Evolutionary conservation across 2,888 invertebrate species (phyloP), one percentile per base, ranked within the genome.

Genomic region (Drosophila helvetica): DNA sequence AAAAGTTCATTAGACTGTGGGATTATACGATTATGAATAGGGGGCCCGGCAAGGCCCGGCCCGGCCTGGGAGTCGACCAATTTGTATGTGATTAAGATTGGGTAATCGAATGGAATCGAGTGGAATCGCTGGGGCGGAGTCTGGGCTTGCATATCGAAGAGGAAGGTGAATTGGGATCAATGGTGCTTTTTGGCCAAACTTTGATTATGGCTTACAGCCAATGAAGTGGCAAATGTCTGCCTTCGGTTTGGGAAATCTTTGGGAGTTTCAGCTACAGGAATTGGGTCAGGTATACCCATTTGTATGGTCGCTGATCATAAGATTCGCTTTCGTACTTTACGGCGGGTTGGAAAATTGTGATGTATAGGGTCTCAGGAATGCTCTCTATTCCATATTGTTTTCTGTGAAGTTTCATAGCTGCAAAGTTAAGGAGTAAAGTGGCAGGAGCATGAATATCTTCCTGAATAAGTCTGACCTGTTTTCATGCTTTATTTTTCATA

Each of bases 1-100:
- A 86, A 78, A 76, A 81, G 87, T 84, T 81, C 80, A 86, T 27
- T 25, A 66, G 54, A 42, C 61, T 60, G 48, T 48, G 27, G 38
- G 38, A 38, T 38, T 38, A 38, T 38, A n/a, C 15, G 38, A 6
- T 15, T 38, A n/a, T 4, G 38, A 38, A 38, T 38, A 7, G n/a
- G 38, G 33, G 33, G 33, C 27, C 8, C 27, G 27, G 25, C 25
- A 0, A 7, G 25, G 8, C 25, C 25, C 1, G 25, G 1, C 8
- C 25, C 7, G 33, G 5, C 12, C 5, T 5, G 27, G 30, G 30
- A 15, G 30, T 58, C 56, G 52, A 63, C 45, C 53, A 46, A 66
- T 50, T 59, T 53, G 48, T 60, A 45, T 48, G 43, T 69, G 69
- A 70, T 68, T 70, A 71, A 47, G 65, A 67, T 66, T 54, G 48